Percentiles rank a stretch among this genome's conserved stretches.
Evolutionary conservation across 1,140 invertebrate genomes (phyloP).

Genomic region (Tyrophagus putrescentiae): DNA sequence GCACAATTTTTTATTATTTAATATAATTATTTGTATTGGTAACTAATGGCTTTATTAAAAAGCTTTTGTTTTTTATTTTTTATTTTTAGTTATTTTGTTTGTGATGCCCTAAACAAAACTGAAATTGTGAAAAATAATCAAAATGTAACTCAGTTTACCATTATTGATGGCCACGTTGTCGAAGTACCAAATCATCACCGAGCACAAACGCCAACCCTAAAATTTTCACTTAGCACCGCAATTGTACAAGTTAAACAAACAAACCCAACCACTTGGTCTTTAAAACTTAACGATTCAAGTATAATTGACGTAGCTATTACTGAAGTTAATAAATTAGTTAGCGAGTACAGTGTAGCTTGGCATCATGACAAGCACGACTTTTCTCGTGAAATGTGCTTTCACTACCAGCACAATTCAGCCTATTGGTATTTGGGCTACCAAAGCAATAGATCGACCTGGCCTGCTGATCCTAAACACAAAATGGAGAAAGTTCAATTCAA

Average conservation of each 20-base stretch:
- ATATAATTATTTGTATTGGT: no score
- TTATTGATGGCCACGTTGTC: not conserved
- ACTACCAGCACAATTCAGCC: not conserved
- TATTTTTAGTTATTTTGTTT: no score
- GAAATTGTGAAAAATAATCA: not conserved
- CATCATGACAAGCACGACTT: not conserved
- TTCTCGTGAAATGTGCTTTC: constrained; percentile 3
- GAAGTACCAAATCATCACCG: constrained; percentile 1
- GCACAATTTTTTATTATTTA: no score
- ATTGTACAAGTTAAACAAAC: not conserved
- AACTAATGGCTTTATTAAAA: no score
- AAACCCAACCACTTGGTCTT: not conserved
- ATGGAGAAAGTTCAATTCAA: not conserved
- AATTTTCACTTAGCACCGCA: not conserved
- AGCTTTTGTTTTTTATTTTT: no score
- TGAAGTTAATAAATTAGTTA: not conserved
- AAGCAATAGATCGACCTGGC: not conserved
- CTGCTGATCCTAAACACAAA: not conserved
- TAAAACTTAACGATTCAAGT: not conserved
- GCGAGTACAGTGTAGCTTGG: not conserved
- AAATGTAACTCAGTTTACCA: not conserved
- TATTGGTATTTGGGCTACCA: not conserved
- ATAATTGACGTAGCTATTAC: not conserved
- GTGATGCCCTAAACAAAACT: not conserved
- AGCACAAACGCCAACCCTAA: not conserved